phyloP scores from a whole-genome alignment of 2,888 invertebrate genomes.

The Polyommatus iphigenia region DNA sequence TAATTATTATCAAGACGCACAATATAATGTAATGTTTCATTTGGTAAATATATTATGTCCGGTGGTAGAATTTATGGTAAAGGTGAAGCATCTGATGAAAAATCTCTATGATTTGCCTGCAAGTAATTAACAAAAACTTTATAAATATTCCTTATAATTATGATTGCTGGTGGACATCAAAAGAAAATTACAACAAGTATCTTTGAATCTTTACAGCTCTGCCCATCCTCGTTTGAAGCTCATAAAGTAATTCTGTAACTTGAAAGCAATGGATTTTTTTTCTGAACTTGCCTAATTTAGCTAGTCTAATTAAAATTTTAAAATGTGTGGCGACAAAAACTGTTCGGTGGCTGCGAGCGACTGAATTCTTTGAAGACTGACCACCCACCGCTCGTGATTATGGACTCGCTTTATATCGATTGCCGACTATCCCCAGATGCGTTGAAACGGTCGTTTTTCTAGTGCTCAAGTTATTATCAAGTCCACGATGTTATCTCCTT shows the following conservation, averaged over 20 bases:
- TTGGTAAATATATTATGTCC: neutral
- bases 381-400: constrained; percentile 32
- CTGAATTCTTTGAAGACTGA: constrained; percentile 29
- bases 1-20: neutral
- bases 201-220: neutral
- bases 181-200: too few relatives aligned
- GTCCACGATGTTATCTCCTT: constrained; percentile 26
- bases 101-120: too few relatives aligned
- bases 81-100: too few relatives aligned
- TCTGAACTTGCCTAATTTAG: neutral
- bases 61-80: neutral
- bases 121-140: neutral
- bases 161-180: too few relatives aligned
- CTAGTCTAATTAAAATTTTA: constrained; percentile 16
- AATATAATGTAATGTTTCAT: neutral
- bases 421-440: constrained; percentile 14
- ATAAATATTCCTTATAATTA: neutral
- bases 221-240: neutral
- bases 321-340: constrained; percentile 15
- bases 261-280: neutral
- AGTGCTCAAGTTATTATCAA: constrained; percentile 17
- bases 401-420: constrained; percentile 27
- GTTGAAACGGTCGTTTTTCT: constrained; percentile 26
- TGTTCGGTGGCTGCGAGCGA: constrained; percentile 7
- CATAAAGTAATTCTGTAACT: neutral